Evolutionary conservation across 2,888 invertebrate genomes (phyloP).

Genomic region (Anthophora plumipes): DNA sequence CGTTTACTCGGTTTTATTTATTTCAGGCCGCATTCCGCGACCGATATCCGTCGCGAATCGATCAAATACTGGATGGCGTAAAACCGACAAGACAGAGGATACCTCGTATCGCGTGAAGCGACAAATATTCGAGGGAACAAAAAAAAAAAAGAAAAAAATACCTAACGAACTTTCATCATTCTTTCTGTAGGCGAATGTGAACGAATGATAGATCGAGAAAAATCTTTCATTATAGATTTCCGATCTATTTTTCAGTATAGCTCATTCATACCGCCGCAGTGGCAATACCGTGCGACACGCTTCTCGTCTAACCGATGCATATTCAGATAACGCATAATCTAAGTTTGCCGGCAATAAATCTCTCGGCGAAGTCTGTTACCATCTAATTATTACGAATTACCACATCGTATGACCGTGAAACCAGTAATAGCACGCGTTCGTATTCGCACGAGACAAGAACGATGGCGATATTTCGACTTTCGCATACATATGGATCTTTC

Average conservation of each 20-base stretch:
- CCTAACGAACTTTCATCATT: conserved; percentile 14
- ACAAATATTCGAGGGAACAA: conserved; percentile 1
- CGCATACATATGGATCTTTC: conserved; percentile 69
- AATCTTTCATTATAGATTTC: conserved; percentile 27
- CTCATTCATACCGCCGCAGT: background rate
- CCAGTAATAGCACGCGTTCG: background rate
- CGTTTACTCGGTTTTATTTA: conserved; percentile 1
- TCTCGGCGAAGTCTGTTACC: background rate
- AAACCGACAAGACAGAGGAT: conserved; percentile 19
- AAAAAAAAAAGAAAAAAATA: conserved; percentile 7
- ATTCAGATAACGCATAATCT: conserved; percentile 26
- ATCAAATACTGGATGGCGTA: conserved; percentile 28
- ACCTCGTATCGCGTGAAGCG: background rate
- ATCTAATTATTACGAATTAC: conserved; percentile 25
- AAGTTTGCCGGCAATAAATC: conserved; percentile 31
- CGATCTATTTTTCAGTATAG: conserved; percentile 24
- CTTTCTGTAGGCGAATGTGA: conserved; percentile 9
- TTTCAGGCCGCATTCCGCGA: background rate
- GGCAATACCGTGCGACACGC: conserved; percentile 13
- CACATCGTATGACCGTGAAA: conserved; percentile 1
- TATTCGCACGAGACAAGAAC: background rate
- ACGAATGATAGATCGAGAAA: conserved; percentile 1
- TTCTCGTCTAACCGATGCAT: conserved; percentile 15
- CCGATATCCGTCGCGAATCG: conserved; percentile 26
- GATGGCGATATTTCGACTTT: conserved; percentile 33